phyloP scores from a whole-genome alignment of 2,113 vertebrate species.

The Zosterops borbonicus region DNA sequence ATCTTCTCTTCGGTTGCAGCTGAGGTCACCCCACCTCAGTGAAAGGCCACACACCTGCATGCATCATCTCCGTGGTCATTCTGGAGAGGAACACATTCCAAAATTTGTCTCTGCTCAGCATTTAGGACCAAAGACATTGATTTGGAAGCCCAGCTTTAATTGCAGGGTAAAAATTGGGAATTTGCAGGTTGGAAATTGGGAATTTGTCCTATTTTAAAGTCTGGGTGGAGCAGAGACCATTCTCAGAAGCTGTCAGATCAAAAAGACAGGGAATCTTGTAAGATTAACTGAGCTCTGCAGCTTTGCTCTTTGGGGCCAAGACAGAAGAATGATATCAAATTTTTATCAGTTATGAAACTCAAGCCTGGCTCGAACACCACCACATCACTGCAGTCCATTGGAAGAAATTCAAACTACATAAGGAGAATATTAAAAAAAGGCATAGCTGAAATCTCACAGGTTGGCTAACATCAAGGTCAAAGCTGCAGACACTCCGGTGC shows the following conservation, averaged over 20 bases:
- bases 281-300: neutral
- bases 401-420: neutral
- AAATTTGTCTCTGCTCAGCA: neutral
- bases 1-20: neutral
- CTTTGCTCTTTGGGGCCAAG: constrained; percentile 10
- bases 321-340: neutral
- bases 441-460: neutral
- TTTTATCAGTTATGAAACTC: constrained; percentile 22
- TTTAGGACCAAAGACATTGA: neutral
- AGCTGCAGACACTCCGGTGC: neutral
- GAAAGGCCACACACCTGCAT: accelerated
- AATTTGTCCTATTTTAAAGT: neutral
- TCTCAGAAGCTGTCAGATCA: neutral
- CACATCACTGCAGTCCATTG: neutral
- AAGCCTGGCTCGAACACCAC: neutral
- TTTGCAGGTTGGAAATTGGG: neutral
- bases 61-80: accelerated
- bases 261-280: neutral
- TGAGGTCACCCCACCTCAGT: neutral
- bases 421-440: neutral
- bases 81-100: neutral
- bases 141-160: neutral
- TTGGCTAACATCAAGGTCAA: neutral
- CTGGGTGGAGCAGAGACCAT: neutral
- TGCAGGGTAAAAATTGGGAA: neutral